These are phyloP conservation scores for Xerus inauris DNA, from an alignment of 2,113 vertebrate species.

Conservation along the genomic window DNA sequence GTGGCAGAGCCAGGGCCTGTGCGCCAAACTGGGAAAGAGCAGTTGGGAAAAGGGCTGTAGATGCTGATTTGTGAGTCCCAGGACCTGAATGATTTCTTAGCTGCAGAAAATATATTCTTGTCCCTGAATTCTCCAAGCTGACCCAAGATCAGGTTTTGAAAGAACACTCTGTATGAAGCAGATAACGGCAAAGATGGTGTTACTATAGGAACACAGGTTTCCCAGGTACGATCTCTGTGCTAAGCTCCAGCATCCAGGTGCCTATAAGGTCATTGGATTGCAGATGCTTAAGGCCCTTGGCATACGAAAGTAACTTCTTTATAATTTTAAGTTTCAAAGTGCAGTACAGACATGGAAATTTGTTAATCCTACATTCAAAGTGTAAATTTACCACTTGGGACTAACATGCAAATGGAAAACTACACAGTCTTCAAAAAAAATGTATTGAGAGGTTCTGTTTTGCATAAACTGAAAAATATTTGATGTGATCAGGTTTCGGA, in stretches of 20 bases:
- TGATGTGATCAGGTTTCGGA: conserved; percentile 77
- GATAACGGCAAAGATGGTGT: not conserved
- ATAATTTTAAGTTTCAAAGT: conserved; percentile 37
- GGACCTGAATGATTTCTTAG: conserved; percentile 43
- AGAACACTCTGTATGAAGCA: not conserved
- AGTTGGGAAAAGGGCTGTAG: conserved; percentile 61
- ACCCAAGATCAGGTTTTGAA: conserved; percentile 30
- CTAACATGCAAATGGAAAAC: conserved; percentile 72
- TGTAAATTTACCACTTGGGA: conserved; percentile 65
- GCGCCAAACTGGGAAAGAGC: conserved; percentile 71
- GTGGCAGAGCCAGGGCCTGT: conserved; percentile 61
- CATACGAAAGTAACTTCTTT: conserved; percentile 53
- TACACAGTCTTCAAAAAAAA: conserved; percentile 70
- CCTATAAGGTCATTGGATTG: not conserved
- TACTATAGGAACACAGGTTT: not conserved
- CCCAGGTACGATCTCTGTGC: not conserved
- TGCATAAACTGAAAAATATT: conserved; percentile 79
- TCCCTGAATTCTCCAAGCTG: conserved; percentile 14
- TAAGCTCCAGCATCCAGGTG: not conserved
- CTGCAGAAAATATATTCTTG: not conserved
- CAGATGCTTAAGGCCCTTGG: conserved; percentile 20
- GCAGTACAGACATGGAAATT: conserved; percentile 33
- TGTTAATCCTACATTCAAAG: conserved; percentile 67
- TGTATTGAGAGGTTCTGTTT: conserved; percentile 72
- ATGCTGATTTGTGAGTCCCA: conserved; percentile 19